Percentiles rank a stretch among this genome's conserved stretches.
These are phyloP conservation scores for Tuta absoluta DNA, from an alignment of 2,888 invertebrate genomes.

Conservation along the genomic window DNA sequence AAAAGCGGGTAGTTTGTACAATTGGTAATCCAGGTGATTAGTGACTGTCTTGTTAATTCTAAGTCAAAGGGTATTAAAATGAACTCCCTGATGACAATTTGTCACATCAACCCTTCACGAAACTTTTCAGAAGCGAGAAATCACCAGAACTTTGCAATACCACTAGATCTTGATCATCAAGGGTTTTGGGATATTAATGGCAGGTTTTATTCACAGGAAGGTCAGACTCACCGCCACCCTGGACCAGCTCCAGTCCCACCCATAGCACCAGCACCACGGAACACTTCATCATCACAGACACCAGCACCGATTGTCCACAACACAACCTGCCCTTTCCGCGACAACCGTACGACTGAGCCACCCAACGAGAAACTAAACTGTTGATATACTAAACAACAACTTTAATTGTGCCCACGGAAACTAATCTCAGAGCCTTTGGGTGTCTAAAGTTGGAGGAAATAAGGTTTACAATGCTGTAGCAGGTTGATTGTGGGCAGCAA, in stretches of 20 bases:
- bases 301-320: conserved; percentile 47
- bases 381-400: conserved; percentile 48
- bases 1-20: no score
- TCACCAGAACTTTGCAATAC: no score
- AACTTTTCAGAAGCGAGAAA: no score
- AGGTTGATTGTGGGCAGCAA: background rate
- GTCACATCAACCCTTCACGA: no score
- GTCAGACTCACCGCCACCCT: conserved; percentile 59
- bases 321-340: conserved; percentile 39
- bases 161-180: no score
- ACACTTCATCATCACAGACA: conserved; percentile 68
- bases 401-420: background rate
- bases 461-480: background rate
- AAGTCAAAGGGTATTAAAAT: no score
- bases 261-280: conserved; percentile 59
- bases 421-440: background rate
- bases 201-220: no score
- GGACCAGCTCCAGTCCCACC: conserved; percentile 50
- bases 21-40: no score
- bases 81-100: no score
- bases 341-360: conserved; percentile 58
- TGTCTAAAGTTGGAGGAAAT: background rate
- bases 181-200: no score
- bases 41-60: no score
- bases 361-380: conserved; percentile 51